A percentile compares a stretch with the other conserved stretches of the same genome.
These are phyloP conservation scores for Lithobates pipiens DNA, from an alignment of 2,797 vertebrate genomes.

Conservation along the genomic window DNA sequence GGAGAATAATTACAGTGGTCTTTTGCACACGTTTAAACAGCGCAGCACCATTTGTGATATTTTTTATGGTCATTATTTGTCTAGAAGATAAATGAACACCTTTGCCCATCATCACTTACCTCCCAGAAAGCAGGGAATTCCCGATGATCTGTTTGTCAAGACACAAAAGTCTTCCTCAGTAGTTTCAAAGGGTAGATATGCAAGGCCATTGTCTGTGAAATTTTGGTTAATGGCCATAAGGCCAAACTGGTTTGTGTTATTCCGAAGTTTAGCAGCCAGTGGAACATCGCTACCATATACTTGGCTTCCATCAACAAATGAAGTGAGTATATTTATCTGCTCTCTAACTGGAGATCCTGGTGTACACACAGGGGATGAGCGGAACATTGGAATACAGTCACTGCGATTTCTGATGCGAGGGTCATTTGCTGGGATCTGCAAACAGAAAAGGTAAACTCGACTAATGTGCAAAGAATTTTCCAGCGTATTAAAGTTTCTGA, in stretches of 20 bases:
- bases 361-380: constrained; percentile 81
- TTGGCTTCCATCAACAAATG: constrained; percentile 84
- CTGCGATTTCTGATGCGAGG: constrained; percentile 69
- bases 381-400: constrained; percentile 82
- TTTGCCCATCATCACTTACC: constrained; percentile 72
- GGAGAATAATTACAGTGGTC: no score
- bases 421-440: constrained; percentile 81
- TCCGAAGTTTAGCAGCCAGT: constrained; percentile 75
- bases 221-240: constrained; percentile 81
- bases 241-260: constrained; percentile 76
- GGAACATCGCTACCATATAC: constrained; percentile 81
- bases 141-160: constrained; percentile 76
- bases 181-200: constrained; percentile 80
- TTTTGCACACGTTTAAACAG: no score
- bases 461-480: no score
- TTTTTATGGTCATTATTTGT: no score
- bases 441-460: neutral
- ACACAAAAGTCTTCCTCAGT: constrained; percentile 73
- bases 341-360: constrained; percentile 74
- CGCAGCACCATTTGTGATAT: neutral
- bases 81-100: no score
- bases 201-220: constrained; percentile 77
- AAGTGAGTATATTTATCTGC: constrained; percentile 85
- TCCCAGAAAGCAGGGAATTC: constrained; percentile 86
- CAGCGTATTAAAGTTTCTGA: no score